A percentile compares a stretch with the other conserved stretches of the same genome.
These are phyloP conservation scores for Ibycter americanus DNA, from an alignment of 2,797 vertebrate species.

Conservation along the genomic window DNA sequence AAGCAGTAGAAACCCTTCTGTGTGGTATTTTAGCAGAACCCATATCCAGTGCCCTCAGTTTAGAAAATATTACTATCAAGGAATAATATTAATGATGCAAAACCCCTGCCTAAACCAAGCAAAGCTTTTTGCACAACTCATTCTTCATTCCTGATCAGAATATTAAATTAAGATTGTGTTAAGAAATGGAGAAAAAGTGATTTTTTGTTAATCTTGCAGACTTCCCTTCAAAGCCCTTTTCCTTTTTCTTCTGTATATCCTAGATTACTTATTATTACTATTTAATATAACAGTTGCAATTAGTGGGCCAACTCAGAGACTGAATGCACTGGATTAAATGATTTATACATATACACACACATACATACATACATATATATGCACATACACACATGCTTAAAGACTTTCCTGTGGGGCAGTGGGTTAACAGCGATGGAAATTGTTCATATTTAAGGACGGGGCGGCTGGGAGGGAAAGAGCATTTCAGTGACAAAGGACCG, in stretches of 20 bases:
- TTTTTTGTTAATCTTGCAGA: conserved; percentile 17
- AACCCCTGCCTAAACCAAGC: background rate
- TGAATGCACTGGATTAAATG: background rate
- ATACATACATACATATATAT: too few species aligned
- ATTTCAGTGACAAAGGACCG: background rate
- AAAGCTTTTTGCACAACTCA: conserved; percentile 6
- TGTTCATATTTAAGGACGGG: background rate
- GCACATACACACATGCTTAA: too few species aligned
- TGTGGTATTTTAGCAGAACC: background rate
- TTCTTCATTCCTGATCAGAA: conserved; percentile 42
- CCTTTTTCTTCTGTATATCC: background rate
- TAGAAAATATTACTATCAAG: background rate
- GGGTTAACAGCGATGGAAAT: background rate
- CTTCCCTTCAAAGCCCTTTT: background rate
- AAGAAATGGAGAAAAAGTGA: background rate
- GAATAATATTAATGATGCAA: conserved; percentile 15
- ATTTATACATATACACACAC: background rate
- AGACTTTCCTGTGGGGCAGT: background rate
- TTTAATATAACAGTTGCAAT: background rate
- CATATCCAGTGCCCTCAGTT: background rate
- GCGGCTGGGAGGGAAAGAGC: background rate
- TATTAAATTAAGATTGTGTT: conserved; percentile 22
- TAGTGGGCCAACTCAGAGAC: background rate
- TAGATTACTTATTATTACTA: background rate
- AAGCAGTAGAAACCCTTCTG: background rate